These are phyloP conservation scores for Drosophila quadrilineata DNA, from an alignment of 1,140 invertebrate genomes.

Conservation along the genomic window DNA sequence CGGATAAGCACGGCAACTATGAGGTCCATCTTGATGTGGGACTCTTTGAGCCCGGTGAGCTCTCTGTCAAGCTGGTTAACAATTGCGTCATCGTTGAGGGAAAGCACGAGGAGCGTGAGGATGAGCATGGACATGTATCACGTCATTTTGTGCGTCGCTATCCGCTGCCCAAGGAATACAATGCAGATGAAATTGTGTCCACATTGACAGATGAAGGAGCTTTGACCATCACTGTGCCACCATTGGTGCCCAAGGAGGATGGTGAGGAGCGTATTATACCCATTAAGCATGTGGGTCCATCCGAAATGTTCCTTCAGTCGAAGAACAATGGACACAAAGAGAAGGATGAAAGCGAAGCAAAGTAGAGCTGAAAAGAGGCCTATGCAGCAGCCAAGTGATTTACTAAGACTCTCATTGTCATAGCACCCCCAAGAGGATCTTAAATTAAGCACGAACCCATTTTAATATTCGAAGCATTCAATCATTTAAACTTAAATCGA, in stretches of 20 bases:
- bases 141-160: slow-evolving; percentile 86
- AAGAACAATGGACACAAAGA: slow-evolving; percentile 52
- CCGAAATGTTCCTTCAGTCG: slow-evolving; percentile 58
- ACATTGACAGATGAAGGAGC: slow-evolving; percentile 86
- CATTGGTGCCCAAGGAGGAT: slow-evolving; percentile 80
- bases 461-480: slow-evolving; percentile 4
- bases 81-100: slow-evolving; percentile 86
- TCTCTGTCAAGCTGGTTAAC: slow-evolving; percentile 88
- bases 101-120: slow-evolving; percentile 87
- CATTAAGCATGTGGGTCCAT: slow-evolving; percentile 81
- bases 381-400: slow-evolving; percentile 56
- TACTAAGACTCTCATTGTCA: slow-evolving; percentile 59
- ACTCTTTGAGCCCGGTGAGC: slow-evolving; percentile 88
- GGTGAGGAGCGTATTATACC: slow-evolving; percentile 80
- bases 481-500: slow-evolving; percentile 37
- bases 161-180: slow-evolving; percentile 84
- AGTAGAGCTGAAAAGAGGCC: slow-evolving; percentile 15
- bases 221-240: slow-evolving; percentile 83
- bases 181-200: slow-evolving; percentile 84
- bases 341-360: slow-evolving; percentile 60
- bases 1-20: slow-evolving; percentile 69
- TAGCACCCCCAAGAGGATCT: slow-evolving; percentile 48
- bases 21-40: slow-evolving; percentile 86
- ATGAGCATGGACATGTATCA: slow-evolving; percentile 84
- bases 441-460: slow-evolving; percentile 44